Conservation (phyloP, 2,888 invertebrate genomes). For the Volucella bombylans region DNA sequence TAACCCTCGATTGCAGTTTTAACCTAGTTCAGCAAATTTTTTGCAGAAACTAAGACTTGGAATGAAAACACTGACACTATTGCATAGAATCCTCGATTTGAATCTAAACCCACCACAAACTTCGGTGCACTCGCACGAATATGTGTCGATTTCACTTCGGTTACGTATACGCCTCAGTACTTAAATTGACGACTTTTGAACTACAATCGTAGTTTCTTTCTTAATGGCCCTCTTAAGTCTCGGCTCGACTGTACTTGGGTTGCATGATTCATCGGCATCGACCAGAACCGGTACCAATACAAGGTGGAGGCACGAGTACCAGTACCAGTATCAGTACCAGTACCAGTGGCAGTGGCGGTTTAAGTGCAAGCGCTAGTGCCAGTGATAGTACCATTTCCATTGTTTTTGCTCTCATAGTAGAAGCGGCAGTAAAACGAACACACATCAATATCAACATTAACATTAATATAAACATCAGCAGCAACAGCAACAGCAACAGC, state of each 20-base stretch:
- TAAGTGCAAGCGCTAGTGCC: no score
- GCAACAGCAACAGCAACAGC: no score
- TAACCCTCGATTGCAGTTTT: no score
- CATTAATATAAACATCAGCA: no score
- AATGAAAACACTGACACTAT: background rate
- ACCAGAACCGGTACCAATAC: conserved; percentile 57
- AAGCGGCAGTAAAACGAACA: conserved; percentile 55
- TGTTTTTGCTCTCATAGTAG: conserved; percentile 13
- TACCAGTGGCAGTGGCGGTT: no score
- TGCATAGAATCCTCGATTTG: background rate
- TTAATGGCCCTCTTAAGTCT: conserved; percentile 34
- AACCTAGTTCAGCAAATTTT: no score
- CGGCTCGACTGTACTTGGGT: conserved; percentile 3
- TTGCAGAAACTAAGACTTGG: background rate
- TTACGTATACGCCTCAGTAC: conserved; percentile 67
- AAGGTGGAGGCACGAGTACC: no score
- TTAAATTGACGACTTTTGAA: conserved; percentile 1
- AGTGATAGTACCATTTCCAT: no score
- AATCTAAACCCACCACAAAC: conserved; percentile 5
- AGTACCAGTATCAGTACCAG: no score
- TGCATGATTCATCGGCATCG: conserved; percentile 64
- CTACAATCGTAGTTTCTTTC: conserved; percentile 7
- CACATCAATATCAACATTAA: background rate
- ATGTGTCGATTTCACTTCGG: conserved; percentile 55
- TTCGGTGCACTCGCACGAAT: background rate